Evolutionary conservation across 2,888 invertebrate species (phyloP).

Genomic region (Cyrtodaria siliqua): DNA sequence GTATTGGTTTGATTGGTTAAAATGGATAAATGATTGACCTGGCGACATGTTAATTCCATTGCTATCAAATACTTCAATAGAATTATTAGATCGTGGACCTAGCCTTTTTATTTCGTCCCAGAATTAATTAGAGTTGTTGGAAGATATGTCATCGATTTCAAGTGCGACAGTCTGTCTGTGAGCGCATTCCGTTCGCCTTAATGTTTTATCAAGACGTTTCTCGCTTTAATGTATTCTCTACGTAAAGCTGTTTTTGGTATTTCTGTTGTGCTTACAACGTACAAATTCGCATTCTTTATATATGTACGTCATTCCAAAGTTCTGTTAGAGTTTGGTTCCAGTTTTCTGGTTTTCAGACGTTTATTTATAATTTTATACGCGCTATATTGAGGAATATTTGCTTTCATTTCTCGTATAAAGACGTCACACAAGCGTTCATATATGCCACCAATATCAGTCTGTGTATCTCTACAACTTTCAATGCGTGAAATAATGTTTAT

Average conservation of each 20-base stretch:
- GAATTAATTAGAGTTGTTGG: too few relatives aligned
- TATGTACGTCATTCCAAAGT: slow-evolving; percentile 24
- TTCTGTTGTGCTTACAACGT: neutral
- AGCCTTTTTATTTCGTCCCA: too few relatives aligned
- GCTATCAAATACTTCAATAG: too few relatives aligned
- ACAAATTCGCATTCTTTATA: slow-evolving; percentile 13
- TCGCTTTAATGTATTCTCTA: neutral
- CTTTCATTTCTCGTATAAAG: too few relatives aligned
- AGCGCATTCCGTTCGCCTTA: neutral
- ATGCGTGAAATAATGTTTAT: slow-evolving; percentile 15
- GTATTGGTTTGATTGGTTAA: too few relatives aligned
- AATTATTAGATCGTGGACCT: too few relatives aligned
- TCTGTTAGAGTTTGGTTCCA: slow-evolving; percentile 13
- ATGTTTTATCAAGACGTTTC: slow-evolving; percentile 9
- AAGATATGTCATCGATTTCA: slow-evolving; percentile 23
- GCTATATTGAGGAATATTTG: too few relatives aligned
- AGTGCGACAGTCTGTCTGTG: slow-evolving; percentile 8
- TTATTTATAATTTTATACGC: slow-evolving; percentile 3
- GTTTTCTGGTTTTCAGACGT: slow-evolving; percentile 18
- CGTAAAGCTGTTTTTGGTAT: neutral
- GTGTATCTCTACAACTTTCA: slow-evolving; percentile 22
- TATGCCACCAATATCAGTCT: slow-evolving; percentile 10
- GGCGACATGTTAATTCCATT: too few relatives aligned
- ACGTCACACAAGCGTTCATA: slow-evolving; percentile 19
- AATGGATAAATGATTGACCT: too few relatives aligned